Conservation (phyloP, 2,888 invertebrate genomes). For the Tineola bisselliella region DNA sequence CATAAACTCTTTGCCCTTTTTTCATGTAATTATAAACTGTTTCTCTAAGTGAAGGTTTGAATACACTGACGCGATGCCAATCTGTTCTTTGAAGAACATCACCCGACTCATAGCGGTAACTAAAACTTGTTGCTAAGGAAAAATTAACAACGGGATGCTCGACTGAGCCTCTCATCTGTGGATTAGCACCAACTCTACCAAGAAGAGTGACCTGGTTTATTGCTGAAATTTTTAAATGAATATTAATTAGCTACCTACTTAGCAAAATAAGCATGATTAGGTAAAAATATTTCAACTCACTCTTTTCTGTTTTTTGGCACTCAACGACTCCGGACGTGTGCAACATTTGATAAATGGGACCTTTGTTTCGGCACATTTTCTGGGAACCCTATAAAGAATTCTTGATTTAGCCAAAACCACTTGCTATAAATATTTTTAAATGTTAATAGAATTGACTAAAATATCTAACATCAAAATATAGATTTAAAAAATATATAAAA, state of each 20-base stretch:
- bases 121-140: conserved; percentile 88
- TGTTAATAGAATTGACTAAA: background rate
- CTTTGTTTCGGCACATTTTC: background rate
- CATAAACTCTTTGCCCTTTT: conserved; percentile 86
- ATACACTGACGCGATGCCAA: conserved; percentile 91
- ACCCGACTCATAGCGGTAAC: conserved; percentile 82
- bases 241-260: background rate
- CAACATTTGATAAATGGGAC: conserved; percentile 16
- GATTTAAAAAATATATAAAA: background rate
- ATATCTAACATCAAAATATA: background rate
- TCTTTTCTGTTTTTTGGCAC: conserved; percentile 48
- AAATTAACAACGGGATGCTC: conserved; percentile 89
- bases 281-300: conserved; percentile 28
- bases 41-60: conserved; percentile 84
- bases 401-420: background rate
- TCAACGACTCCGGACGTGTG: conserved; percentile 27
- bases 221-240: conserved; percentile 39
- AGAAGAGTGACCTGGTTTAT: conserved; percentile 86
- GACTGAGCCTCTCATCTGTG: conserved; percentile 82
- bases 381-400: background rate
- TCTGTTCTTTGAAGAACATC: conserved; percentile 87
- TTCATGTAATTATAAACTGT: conserved; percentile 80
- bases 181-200: conserved; percentile 89
- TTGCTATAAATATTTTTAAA: background rate
- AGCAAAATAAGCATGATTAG: background rate